Conservation (phyloP, 2,113 vertebrate genomes). For the Phylloscopus trochiloides region DNA sequence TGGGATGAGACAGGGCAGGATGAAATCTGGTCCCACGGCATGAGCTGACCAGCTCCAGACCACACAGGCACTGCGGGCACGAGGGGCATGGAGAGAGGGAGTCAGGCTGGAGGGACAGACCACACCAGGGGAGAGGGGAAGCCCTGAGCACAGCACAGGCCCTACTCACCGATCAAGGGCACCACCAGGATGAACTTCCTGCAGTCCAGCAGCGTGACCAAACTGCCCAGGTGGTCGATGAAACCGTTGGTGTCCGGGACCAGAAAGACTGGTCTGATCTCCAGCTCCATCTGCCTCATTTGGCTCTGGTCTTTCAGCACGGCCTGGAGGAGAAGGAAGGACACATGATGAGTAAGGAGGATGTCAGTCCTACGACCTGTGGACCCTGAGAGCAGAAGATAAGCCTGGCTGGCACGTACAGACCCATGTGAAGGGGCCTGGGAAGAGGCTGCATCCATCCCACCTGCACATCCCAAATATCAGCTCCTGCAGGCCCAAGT, state of each 20-base stretch:
- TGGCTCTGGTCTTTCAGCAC: constrained; percentile 88
- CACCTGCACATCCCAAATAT: not conserved
- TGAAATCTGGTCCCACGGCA: not conserved
- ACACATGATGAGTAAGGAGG: not conserved
- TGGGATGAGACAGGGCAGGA: not conserved
- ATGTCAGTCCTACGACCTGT: not conserved
- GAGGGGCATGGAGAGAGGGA: not conserved
- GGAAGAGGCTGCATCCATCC: not conserved
- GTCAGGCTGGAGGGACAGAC: not conserved
- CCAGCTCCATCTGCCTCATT: constrained; percentile 90
- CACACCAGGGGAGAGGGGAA: not conserved
- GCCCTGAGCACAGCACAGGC: not conserved
- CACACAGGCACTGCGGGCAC: not conserved
- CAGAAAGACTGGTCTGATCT: constrained; percentile 91
- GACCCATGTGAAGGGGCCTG: not conserved
- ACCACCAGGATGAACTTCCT: constrained; percentile 94
- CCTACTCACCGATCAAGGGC: constrained; percentile 91
- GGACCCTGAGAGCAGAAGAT: not conserved
- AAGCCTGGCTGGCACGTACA: not conserved
- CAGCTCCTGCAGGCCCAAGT: not conserved
- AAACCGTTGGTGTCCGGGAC: constrained; percentile 97
- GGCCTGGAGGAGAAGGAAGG: constrained; percentile 76
- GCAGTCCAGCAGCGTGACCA: constrained; percentile 84
- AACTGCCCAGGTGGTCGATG: constrained; percentile 91
- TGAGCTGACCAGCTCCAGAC: not conserved